Base-by-base conservation (phyloP, 2,113 vertebrate genomes). In the Tyto alba region DNA sequence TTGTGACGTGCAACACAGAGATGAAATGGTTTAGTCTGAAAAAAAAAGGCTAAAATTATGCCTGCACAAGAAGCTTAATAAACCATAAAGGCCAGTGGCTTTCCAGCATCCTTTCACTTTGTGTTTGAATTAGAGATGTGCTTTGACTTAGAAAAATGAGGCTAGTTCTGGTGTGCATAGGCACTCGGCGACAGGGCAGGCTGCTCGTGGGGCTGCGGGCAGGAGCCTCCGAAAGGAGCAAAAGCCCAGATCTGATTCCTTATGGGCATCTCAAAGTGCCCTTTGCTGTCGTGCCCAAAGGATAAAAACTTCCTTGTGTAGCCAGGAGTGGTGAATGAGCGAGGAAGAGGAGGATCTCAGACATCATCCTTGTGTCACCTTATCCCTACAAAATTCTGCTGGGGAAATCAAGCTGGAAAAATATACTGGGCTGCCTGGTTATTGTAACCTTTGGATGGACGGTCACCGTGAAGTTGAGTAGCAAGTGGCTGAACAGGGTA, bases 41-140 rank as follows among this genome's bases (percentile, higher is more conserved):
- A 21, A 43, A 62, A 71, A 16, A 27, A 21, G 16, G 6, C 77
- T 92, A 45, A 77, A 85, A 89, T 73, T 32, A 47, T 48, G 94
- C 45, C 77, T 92, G 69, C 89, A 73, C 69, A 73, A 90, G 71
- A 34, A 89, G 57, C 67, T 92, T 94, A 95, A 97, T 85, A 94
- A 97, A 85, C 84, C 96, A 75, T 91, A 96, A 93, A 97, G 89
- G 92, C 89, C 92, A 94, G 83, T 78, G 80, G 84, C 76, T 90
- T 85, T 93, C 48, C 80, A 89, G 94, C 47, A 34, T 78, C 64
- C 85, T 74, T 95, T 90, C 76, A 30, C 60, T 93, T 83, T 57
- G 69, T 32, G 66, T 87, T 95, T 92, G 79, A 73, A 50, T 84
- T 83, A 68, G 60, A 67, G 79, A 89, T 72, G 68, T 57, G 76